phyloP scores from a whole-genome alignment of 2,888 invertebrate genomes.

The Crioceris asparagi region DNA sequence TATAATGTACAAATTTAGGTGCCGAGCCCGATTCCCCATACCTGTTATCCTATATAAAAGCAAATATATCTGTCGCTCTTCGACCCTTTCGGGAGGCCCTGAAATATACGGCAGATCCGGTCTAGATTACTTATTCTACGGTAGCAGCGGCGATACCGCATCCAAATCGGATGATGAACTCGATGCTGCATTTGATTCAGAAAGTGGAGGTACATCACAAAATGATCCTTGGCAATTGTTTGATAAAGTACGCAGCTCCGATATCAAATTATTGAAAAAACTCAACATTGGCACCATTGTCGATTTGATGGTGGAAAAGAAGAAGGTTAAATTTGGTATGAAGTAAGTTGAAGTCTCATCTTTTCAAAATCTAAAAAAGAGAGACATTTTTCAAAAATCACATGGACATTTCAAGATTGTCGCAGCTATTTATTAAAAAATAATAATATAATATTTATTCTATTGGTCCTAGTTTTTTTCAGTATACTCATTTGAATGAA shows the following conservation, averaged over 20 bases:
- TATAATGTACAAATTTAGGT: conserved; percentile 38
- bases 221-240: conserved; percentile 46
- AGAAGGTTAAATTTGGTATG: conserved; percentile 70
- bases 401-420: no score
- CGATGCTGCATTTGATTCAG: conserved; percentile 7
- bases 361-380: conserved; percentile 1
- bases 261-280: conserved; percentile 58
- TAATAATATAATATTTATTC: no score
- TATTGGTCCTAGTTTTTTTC: no score
- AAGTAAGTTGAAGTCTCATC: conserved; percentile 51
- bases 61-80: conserved; percentile 62
- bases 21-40: conserved; percentile 63
- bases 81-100: conserved; percentile 61
- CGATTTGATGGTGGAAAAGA: conserved; percentile 77
- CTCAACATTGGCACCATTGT: conserved; percentile 63
- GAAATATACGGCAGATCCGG: conserved; percentile 64
- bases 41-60: conserved; percentile 68
- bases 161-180: conserved; percentile 13
- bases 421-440: no score
- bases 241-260: conserved; percentile 52
- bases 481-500: conserved; percentile 13
- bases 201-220: conserved; percentile 12
- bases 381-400: conserved; percentile 4
- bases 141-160: conserved; percentile 10
- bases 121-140: conserved; percentile 39